Evolutionary conservation across 2,797 vertebrate genomes (phyloP), one percentile per base, ranked within the genome.

Genomic region (Halcyon leucocephala): DNA sequence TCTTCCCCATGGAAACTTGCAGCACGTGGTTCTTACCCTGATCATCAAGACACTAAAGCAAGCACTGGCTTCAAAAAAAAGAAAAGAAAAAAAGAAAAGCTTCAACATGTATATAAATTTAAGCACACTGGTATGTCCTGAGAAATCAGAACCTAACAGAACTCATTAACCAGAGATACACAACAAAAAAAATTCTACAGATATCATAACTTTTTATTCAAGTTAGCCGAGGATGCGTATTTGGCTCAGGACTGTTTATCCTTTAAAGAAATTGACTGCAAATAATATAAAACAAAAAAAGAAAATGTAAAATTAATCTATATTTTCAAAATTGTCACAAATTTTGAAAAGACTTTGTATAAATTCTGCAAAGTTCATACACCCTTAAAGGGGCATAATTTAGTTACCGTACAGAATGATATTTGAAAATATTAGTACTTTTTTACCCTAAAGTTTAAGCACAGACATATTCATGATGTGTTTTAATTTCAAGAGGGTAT

Each of bases 161-260:
- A 44, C 18, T 51, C 70, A 66, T 86, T 48, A 81, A 79, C 25
- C 67, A 86, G 58, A 95, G 41, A 91, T 52, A 81, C 66, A 84
- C 39, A 55, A 70, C 37, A 70, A 67, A 58, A 66, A 35, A 51
- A 41, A 66, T 58, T 39, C 57, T 88, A 88, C 80, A 78, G 67
- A 22, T 62, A 90, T 41, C 24, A 20, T 31, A 84, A 89, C 39
- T 31, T 90, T 95, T 96, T 97, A 97, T 97, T 97, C 77, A 74
- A 3, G 77, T 90, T 94, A 93, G 77, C 86, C 90, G 77, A 94
- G 55, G 62, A 87, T 37, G 51, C 2, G 4, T 61, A 90, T 86
- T 96, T 89, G 85, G 93, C 87, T 95, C 87, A 88, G 72, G 84
- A 74, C 46, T 76, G 83, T 86, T 84, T 57, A 70, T 62, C 73